Conservation (phyloP, 1,140 invertebrate species). For the Pteromalus puparum region DNA sequence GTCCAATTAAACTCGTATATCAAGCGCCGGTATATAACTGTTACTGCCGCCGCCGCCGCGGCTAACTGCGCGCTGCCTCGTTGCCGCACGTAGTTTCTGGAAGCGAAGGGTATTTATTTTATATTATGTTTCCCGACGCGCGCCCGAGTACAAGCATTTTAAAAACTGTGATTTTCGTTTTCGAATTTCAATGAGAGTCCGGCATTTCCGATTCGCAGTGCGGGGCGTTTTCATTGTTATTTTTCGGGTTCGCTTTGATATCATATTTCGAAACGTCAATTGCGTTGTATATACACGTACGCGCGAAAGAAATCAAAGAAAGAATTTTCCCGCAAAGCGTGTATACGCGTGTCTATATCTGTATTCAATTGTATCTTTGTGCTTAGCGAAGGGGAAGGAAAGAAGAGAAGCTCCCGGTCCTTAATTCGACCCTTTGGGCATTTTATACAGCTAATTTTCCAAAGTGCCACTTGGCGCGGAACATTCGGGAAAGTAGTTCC, state of each 20-base stretch:
- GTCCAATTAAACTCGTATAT: constrained; percentile 41
- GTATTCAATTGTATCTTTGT: constrained; percentile 35
- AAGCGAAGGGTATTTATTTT: not conserved
- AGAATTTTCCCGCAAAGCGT: not conserved
- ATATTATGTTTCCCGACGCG: not conserved
- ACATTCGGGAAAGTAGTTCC: constrained; percentile 40
- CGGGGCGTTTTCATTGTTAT: not conserved
- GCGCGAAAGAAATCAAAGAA: not conserved
- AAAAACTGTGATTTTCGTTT: constrained; percentile 4
- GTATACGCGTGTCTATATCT: not conserved
- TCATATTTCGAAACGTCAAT: no score
- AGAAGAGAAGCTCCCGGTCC: constrained; percentile 11
- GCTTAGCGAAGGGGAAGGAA: constrained; percentile 28
- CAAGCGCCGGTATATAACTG: constrained; percentile 19
- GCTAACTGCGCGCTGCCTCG: not conserved
- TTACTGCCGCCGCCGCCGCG: not conserved
- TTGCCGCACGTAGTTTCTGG: not conserved
- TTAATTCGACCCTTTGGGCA: constrained; percentile 28
- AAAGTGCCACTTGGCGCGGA: constrained; percentile 40
- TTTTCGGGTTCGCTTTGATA: no score
- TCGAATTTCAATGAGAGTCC: not conserved
- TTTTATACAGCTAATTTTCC: constrained; percentile 48
- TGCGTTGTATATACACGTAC: not conserved
- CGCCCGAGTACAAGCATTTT: not conserved
- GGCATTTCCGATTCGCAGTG: not conserved